phyloP scores from a whole-genome alignment of 2,888 invertebrate genomes.

The Flexamia atlantica region DNA sequence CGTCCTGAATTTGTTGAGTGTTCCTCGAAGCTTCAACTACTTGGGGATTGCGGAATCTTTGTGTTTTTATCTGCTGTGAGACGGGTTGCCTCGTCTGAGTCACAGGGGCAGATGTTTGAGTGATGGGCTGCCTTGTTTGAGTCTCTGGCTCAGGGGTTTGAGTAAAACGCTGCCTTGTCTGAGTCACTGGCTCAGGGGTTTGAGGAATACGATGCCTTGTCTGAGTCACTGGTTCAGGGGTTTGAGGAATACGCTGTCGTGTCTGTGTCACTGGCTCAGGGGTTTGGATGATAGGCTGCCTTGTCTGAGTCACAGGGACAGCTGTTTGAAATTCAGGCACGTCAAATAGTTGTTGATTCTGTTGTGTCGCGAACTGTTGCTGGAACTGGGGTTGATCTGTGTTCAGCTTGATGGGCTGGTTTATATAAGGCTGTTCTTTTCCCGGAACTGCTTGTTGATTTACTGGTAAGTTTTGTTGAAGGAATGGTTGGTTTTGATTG shows the following conservation, averaged over 20 bases:
- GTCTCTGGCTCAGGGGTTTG: background rate
- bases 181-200: background rate
- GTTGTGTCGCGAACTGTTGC: constrained; percentile 59
- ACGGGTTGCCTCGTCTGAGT: background rate
- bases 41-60: constrained; percentile 28
- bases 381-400: constrained; percentile 59
- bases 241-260: constrained; percentile 45
- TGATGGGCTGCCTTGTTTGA: constrained; percentile 31
- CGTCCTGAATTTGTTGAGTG: constrained; percentile 42
- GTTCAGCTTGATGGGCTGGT: constrained; percentile 53
- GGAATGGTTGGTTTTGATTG: constrained; percentile 57
- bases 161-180: background rate
- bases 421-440: constrained; percentile 63
- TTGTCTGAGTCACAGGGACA: constrained; percentile 32
- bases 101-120: background rate
- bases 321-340: constrained; percentile 34
- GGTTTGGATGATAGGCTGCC: constrained; percentile 49
- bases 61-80: constrained; percentile 29
- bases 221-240: constrained; percentile 11
- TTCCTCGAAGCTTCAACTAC: constrained; percentile 39
- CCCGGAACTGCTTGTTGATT: constrained; percentile 50
- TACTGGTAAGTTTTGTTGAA: constrained; percentile 46
- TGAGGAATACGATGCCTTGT: background rate
- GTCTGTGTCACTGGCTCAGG: constrained; percentile 52
- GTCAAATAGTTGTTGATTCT: constrained; percentile 63